A percentile compares a stretch with the other conserved stretches of the same genome.
These are phyloP conservation scores for Agrotis clavis DNA, from an alignment of 2,888 invertebrate species.

Conservation along the genomic window DNA sequence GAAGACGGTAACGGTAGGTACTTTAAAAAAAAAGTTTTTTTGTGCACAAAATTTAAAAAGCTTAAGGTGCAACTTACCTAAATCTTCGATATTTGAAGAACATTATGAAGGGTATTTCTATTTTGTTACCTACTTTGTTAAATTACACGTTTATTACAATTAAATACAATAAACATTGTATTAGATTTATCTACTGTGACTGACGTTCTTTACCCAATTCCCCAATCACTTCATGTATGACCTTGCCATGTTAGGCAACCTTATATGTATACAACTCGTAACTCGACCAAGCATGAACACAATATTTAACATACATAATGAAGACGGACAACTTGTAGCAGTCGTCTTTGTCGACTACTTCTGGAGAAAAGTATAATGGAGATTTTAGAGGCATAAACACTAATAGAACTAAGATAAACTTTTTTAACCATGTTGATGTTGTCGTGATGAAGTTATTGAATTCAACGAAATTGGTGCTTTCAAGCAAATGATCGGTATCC, in stretches of 20 bases:
- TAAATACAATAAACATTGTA: constrained; percentile 64
- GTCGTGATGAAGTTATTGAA: constrained; percentile 8
- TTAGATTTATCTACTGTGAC: constrained; percentile 76
- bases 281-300: constrained; percentile 61
- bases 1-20: too few species aligned
- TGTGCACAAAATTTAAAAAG: too few species aligned
- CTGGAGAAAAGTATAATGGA: neutral
- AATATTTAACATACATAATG: constrained; percentile 40
- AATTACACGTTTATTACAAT: constrained; percentile 54
- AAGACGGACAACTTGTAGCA: neutral
- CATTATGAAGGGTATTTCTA: constrained; percentile 3
- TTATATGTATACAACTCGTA: constrained; percentile 69
- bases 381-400: neutral
- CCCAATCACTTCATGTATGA: constrained; percentile 74
- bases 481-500: constrained; percentile 75
- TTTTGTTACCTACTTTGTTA: constrained; percentile 17
- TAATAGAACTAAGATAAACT: neutral
- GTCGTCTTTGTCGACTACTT: neutral
- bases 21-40: too few species aligned
- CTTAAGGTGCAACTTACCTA: neutral
- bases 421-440: neutral
- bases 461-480: constrained; percentile 65
- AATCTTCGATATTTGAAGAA: constrained; percentile 9
- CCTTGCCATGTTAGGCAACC: constrained; percentile 82
- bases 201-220: constrained; percentile 76